Evolutionary conservation across 2,888 invertebrate species (phyloP).

Genomic region (Celastrina argiolus): DNA sequence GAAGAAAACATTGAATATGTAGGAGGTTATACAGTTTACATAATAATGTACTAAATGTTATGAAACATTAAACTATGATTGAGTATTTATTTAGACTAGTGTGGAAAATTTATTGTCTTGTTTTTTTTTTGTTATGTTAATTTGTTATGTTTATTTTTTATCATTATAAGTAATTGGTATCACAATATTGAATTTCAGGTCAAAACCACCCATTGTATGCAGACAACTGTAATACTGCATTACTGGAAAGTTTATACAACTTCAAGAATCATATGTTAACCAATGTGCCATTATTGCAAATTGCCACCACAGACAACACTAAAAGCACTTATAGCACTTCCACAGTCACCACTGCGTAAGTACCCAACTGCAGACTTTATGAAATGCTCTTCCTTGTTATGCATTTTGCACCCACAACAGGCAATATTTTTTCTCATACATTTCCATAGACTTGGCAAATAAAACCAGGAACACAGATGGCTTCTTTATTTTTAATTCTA

Average conservation of each 20-base stretch:
- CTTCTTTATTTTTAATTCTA: too few relatives aligned
- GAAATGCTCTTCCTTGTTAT: neutral
- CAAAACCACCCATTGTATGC: conserved; percentile 30
- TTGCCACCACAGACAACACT: conserved; percentile 39
- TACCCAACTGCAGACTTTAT: conserved; percentile 26
- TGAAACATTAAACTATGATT: too few relatives aligned
- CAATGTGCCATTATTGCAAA: conserved; percentile 38
- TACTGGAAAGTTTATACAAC: conserved; percentile 52
- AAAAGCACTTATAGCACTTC: conserved; percentile 45
- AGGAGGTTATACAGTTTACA: too few relatives aligned
- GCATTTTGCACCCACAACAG: neutral
- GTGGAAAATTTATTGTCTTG: too few relatives aligned
- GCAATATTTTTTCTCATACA: neutral
- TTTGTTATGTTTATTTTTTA: too few relatives aligned
- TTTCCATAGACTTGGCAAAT: neutral
- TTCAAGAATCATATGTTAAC: conserved; percentile 40
- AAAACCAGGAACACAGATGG: neutral
- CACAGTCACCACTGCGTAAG: conserved; percentile 50
- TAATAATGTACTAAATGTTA: too few relatives aligned
- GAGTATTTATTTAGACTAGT: too few relatives aligned
- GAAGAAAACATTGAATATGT: too few relatives aligned
- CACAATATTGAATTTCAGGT: conserved; percentile 31
- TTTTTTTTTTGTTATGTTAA: too few relatives aligned
- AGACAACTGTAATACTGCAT: conserved; percentile 22
- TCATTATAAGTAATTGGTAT: neutral